Evolutionary conservation across 2,797 vertebrate species (phyloP), one percentile per base, ranked within the genome.

Genomic region (Premnoplex brunnescens): DNA sequence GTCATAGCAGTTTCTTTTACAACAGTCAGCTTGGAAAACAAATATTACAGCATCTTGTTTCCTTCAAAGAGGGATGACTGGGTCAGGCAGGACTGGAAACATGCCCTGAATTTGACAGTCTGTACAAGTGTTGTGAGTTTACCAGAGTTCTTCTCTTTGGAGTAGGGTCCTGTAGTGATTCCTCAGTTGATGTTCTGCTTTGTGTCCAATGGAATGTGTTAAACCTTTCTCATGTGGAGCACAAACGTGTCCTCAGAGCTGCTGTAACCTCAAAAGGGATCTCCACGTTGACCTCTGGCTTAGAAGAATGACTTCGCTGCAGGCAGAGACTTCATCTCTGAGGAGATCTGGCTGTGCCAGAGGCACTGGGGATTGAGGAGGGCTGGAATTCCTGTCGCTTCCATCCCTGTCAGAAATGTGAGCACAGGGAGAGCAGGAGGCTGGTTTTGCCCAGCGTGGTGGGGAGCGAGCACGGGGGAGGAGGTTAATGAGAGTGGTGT

Each of bases 61-160:
- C 58, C 92, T 64, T 93, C 44, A 18, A 16, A 43, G 74, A 32
- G 30, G 28, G 43, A 21, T 48, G 71, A 59, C 82, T 67, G 24
- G 75, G 72, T 93, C 84, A 80, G 54, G 59, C 62, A 52, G 84
- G 36, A 23, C 75, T 91, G 95, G 82, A 95, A 84, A 27, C 4
- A 12, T n/a, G 68, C 81, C 72, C 68, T 80, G 60, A 51, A 8
- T 82, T 73, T n/a, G 41, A 11, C 28, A 19, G n/a, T 39, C 43
- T 87, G 26, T 67, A 9, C 51, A 54, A 89, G 51, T 51, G n/a
- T 8, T 89, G 48, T 43, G 88, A 43, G 44, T 52, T 77, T 41
- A 58, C 24, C 36, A 11, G 72, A 75, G 52, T 37, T 48, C 28
- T 72, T 24, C 44, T 64, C 41, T 71, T 72, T 84, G 73, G 43